phyloP scores from a whole-genome alignment of 2,888 invertebrate genomes.

The Lottia scabra region DNA sequence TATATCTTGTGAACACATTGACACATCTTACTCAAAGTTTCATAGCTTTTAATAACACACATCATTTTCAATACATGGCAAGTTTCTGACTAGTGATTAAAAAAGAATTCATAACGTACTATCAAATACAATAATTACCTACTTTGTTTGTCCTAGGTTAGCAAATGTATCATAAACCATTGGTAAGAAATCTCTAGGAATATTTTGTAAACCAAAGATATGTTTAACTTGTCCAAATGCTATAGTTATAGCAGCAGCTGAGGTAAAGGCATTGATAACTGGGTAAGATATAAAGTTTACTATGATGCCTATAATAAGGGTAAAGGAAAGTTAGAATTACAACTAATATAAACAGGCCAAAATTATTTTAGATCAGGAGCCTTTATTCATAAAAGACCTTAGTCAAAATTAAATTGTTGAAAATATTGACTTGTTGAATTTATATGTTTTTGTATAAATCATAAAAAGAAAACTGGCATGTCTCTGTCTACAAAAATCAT shows the following conservation, averaged over 20 bases:
- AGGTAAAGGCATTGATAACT: slow-evolving; percentile 68
- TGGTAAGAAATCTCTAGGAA: slow-evolving; percentile 53
- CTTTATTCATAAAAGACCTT: too few species aligned
- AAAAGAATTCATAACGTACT: too few species aligned
- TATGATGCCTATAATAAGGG: slow-evolving; percentile 56
- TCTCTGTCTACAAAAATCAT: not conserved
- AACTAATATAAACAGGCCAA: too few species aligned
- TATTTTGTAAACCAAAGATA: slow-evolving; percentile 55
- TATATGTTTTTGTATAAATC: too few species aligned
- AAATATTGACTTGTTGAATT: too few species aligned
- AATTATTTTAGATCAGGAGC: too few species aligned
- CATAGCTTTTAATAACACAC: too few species aligned
- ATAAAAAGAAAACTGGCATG: not conserved
- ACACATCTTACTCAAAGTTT: too few species aligned
- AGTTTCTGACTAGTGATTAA: too few species aligned
- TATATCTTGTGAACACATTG: too few species aligned
- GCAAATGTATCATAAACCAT: slow-evolving; percentile 56
- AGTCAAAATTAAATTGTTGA: too few species aligned
- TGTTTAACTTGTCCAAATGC: slow-evolving; percentile 65
- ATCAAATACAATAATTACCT: slow-evolving; percentile 23
- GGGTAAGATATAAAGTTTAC: slow-evolving; percentile 68
- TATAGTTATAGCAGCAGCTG: slow-evolving; percentile 69
- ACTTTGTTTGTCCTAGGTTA: slow-evolving; percentile 60
- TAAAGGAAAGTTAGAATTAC: not conserved
- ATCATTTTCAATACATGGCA: too few species aligned